Percentiles rank a stretch among this genome's conserved stretches.
phyloP scores from a whole-genome alignment of 2,113 vertebrate genomes.

The Ammodytes dubius region DNA sequence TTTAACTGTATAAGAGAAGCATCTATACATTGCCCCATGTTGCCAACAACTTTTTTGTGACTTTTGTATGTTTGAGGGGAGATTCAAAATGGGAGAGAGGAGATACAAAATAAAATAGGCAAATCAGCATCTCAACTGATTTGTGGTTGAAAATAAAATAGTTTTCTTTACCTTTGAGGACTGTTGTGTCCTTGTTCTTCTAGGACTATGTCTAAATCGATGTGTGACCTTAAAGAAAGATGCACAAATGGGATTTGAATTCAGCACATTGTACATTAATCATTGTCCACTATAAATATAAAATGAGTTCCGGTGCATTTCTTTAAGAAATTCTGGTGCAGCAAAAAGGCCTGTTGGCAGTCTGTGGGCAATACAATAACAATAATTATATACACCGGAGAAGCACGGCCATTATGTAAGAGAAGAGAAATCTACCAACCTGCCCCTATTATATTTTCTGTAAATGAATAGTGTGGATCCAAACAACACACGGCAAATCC shows the following conservation, averaged over 20 bases:
- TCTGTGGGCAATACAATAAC: background rate
- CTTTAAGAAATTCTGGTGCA: background rate
- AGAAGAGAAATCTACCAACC: conserved; percentile 31
- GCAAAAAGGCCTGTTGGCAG: no score
- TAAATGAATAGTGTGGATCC: conserved; percentile 3
- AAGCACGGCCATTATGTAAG: background rate
- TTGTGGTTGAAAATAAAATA: background rate
- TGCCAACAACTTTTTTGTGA: background rate
- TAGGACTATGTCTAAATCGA: background rate
- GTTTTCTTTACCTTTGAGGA: conserved; percentile 19
- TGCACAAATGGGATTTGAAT: background rate
- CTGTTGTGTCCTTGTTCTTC: background rate
- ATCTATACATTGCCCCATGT: background rate
- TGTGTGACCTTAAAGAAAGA: conserved; percentile 9
- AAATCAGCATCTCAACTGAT: background rate
- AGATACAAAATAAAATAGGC: background rate
- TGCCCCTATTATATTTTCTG: conserved; percentile 23
- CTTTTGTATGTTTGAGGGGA: background rate
- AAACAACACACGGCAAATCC: conserved; percentile 29
- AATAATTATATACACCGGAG: background rate
- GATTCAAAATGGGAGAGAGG: background rate
- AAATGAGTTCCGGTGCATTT: background rate
- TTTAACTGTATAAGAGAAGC: background rate
- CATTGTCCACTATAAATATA: background rate
- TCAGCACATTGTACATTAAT: background rate